phyloP scores from a whole-genome alignment of 1,140 invertebrate species.

The Bombus turneri region DNA sequence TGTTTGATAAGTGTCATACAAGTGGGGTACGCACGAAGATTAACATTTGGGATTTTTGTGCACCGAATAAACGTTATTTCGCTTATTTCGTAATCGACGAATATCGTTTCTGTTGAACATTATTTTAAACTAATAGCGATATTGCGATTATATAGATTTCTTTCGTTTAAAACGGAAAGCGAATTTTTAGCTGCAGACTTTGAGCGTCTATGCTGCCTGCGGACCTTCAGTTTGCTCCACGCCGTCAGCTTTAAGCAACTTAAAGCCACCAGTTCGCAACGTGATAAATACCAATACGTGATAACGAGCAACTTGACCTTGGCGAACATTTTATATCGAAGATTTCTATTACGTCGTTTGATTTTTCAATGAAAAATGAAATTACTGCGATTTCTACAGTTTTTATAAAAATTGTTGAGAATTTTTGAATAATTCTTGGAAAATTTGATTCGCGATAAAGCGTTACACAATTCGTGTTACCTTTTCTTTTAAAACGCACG shows the following conservation, averaged over 20 bases:
- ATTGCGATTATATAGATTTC: neutral
- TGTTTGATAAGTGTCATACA: neutral
- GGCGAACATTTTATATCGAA: conserved; percentile 1
- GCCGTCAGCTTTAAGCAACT: conserved; percentile 60
- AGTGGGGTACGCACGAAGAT: neutral
- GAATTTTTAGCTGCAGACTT: neutral
- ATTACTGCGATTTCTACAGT: neutral
- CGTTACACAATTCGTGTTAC: neutral
- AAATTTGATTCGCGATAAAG: neutral
- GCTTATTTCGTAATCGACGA: no score
- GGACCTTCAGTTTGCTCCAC: conserved; percentile 15
- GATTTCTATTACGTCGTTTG: neutral
- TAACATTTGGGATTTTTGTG: neutral
- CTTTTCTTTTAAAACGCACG: no score
- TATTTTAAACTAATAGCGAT: neutral
- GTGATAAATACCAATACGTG: conserved; percentile 27
- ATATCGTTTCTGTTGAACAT: neutral
- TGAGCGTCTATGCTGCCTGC: neutral
- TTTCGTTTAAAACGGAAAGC: neutral
- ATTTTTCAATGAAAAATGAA: neutral
- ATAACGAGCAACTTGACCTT: conserved; percentile 33
- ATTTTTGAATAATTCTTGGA: neutral
- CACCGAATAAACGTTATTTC: neutral
- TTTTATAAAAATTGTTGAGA: neutral
- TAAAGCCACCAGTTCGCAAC: conserved; percentile 45